Evolutionary conservation across 2,797 vertebrate species (phyloP), one percentile per base, ranked within the genome.

Genomic region (Oophaga sylvatica): DNA sequence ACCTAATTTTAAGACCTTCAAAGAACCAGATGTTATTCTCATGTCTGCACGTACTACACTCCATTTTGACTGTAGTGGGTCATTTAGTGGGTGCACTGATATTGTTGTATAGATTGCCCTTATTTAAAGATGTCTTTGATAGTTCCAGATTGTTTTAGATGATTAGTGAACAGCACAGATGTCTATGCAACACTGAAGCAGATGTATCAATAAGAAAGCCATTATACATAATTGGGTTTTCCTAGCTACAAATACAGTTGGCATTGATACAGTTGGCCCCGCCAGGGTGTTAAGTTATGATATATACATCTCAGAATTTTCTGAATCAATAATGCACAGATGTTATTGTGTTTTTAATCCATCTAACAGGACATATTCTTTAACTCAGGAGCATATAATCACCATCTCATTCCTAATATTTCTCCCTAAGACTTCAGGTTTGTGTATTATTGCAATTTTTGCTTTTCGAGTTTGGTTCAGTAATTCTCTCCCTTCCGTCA

Each of bases 231-330:
- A 82, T 63, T 67, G 63, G 45, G 65, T 82, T 67, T 68, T 56
- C 41, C 60, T 65, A 35, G 75, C 75, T 80, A 60, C 57, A 79
- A 79, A 62, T 80, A 35, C 57, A 60, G 78, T 62, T 56, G 45
- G 59, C 17, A 31, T 13, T 60, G 53, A 57, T 73, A 86, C 45
- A 86, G 35, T 41, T 84, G 12, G 26, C 35, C 70, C 20, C 29
- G 83, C 68, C 59, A 13, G 35, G n/a, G 57, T 63, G 83, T 62
- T 84, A 75, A 79, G 41, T 85, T 56, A 77, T 78, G 75, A 78
- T 78, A 22, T 41, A 80, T 86, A 80, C 45, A 12, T 67, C n/a
- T 15, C 56, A 0, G 59, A 22, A 56, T 62, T 80, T 60, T 70
- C 65, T 19, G 65, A 62, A 80, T 86, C 83, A 67, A 78, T 71